Percentiles rank a stretch among this genome's conserved stretches.
phyloP scores from a whole-genome alignment of 2,888 invertebrate genomes.

The Exocentrus adspersus region DNA sequence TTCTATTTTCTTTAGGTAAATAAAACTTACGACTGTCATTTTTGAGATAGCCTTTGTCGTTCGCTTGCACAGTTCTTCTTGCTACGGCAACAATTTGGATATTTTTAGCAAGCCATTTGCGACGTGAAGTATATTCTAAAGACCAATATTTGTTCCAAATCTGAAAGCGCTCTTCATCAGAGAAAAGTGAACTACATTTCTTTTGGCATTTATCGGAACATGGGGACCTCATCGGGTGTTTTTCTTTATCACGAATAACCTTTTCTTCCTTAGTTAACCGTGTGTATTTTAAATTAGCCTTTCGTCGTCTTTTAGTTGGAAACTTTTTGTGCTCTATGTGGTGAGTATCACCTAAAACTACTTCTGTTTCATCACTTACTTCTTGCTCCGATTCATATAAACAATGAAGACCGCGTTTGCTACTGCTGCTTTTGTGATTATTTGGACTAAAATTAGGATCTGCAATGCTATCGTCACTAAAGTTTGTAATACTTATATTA shows the following conservation, averaged over 20 bases:
- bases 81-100: background rate
- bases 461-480: slow-evolving; percentile 11
- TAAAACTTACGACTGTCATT: background rate
- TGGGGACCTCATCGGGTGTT: background rate
- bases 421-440: background rate
- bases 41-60: background rate
- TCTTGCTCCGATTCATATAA: too few species aligned
- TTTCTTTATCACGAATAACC: background rate
- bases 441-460: slow-evolving; percentile 10
- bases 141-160: background rate
- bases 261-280: background rate
- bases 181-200: background rate
- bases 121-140: background rate
- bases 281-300: background rate
- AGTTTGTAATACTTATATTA: slow-evolving; percentile 1
- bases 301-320: background rate
- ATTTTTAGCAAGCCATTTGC: slow-evolving; percentile 9
- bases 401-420: too few species aligned
- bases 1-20: slow-evolving; percentile 7
- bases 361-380: slow-evolving; percentile 1
- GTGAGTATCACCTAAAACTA: background rate
- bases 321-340: background rate
- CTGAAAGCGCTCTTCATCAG: background rate
- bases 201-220: background rate
- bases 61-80: background rate